A percentile compares a stretch with the other conserved stretches of the same genome.
These are phyloP conservation scores for Serilophus lunatus DNA, from an alignment of 2,113 vertebrate genomes.

Conservation along the genomic window DNA sequence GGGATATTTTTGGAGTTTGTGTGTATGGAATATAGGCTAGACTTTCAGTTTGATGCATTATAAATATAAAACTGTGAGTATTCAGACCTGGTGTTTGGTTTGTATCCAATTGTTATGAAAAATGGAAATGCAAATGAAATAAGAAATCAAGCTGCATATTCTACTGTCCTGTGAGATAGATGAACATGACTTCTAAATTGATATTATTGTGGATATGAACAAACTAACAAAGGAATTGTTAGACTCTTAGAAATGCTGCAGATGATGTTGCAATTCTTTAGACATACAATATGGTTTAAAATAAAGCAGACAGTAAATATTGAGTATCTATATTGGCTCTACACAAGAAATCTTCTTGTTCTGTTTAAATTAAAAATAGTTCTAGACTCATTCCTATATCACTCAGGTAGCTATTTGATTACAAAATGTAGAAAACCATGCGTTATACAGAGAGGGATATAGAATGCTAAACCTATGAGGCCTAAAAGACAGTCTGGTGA, in stretches of 20 bases:
- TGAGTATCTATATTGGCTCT: not conserved
- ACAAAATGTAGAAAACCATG: not conserved
- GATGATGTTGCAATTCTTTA: not conserved
- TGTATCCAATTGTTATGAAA: not conserved
- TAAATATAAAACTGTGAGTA: not conserved
- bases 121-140: not conserved
- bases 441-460: not conserved
- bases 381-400: not conserved
- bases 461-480: not conserved
- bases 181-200: not conserved
- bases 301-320: not conserved
- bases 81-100: not conserved
- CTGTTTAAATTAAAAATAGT: not conserved
- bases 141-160: not conserved
- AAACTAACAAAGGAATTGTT: not conserved
- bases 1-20: not conserved
- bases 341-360: not conserved
- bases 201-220: not conserved
- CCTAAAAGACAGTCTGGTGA: not conserved
- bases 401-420: not conserved
- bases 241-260: not conserved
- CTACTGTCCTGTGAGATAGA: not conserved
- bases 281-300: not conserved
- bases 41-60: not conserved
- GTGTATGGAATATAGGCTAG: not conserved